A percentile compares a stretch with the other conserved stretches of the same genome.
phyloP scores from a whole-genome alignment of 2,888 invertebrate species.

The Phania funesta region DNA sequence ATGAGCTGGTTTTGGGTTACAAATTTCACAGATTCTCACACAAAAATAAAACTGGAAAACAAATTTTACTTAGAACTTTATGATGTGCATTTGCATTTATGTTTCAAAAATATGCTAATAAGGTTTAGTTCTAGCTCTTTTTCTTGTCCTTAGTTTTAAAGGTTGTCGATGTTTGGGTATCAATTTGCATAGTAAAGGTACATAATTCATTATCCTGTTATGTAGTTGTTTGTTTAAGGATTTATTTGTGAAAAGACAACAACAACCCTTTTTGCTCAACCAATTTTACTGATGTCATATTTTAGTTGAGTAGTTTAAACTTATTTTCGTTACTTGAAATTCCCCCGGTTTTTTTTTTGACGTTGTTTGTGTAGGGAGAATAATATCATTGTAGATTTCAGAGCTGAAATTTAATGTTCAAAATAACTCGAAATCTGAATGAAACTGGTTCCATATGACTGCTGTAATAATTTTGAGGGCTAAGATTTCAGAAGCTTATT shows the following conservation, averaged over 20 bases:
- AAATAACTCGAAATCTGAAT: too few relatives aligned
- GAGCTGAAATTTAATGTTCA: too few relatives aligned
- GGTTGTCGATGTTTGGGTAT: not conserved
- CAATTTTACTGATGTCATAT: too few relatives aligned
- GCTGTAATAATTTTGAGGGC: too few relatives aligned
- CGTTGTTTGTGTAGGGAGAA: too few relatives aligned
- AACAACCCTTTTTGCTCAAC: not conserved
- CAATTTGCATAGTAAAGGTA: conserved; percentile 22
- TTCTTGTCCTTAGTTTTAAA: conserved; percentile 12
- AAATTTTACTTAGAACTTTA: conserved; percentile 27
- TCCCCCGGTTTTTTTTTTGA: too few relatives aligned
- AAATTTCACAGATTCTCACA: conserved; percentile 62
- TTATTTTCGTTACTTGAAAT: too few relatives aligned
- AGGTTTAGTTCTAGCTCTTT: conserved; percentile 41
- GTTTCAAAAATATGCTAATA: conserved; percentile 58
- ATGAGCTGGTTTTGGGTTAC: conserved; percentile 59
- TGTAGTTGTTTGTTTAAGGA: conserved; percentile 40
- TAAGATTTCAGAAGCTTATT: too few relatives aligned
- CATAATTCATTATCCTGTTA: conserved; percentile 55
- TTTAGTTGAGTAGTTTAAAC: too few relatives aligned
- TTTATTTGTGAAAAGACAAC: not conserved
- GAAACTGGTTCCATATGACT: too few relatives aligned
- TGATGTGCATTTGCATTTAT: conserved; percentile 29
- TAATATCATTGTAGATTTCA: too few relatives aligned
- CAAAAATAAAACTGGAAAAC: conserved; percentile 19